Conservation (phyloP, 2,113 vertebrate genomes). For the Callionymus lyra region DNA sequence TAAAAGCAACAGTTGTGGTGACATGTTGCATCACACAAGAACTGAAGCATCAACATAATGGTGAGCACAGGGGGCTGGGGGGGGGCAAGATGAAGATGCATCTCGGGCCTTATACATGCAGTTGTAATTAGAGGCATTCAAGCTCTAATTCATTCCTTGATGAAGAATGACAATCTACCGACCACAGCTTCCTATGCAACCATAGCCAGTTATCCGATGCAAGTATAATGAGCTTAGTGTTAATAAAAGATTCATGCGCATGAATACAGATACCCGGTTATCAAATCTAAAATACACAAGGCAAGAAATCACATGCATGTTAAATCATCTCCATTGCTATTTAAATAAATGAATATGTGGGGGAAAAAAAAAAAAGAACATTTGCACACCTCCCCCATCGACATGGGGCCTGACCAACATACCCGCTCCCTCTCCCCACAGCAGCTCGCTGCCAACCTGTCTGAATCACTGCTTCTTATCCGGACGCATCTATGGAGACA, state of each 20-base stretch:
- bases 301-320: background rate
- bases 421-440: slow-evolving; percentile 10
- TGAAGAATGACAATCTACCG: slow-evolving; percentile 23
- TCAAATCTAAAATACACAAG: slow-evolving; percentile 1
- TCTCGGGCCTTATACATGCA: slow-evolving; percentile 6
- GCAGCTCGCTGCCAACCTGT: slow-evolving; percentile 27
- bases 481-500: background rate
- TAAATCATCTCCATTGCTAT: slow-evolving; percentile 4
- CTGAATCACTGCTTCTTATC: slow-evolving; percentile 6
- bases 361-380: background rate
- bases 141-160: slow-evolving; percentile 14
- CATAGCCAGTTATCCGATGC: slow-evolving; percentile 3
- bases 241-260: slow-evolving; percentile 26
- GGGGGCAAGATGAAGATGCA: slow-evolving; percentile 9
- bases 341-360: slow-evolving; percentile 7
- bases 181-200: slow-evolving; percentile 14
- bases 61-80: too few species aligned
- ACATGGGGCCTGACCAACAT: slow-evolving; percentile 13
- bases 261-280: slow-evolving; percentile 7
- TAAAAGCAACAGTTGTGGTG: too few species aligned
- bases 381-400: slow-evolving; percentile 11
- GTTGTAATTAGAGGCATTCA: slow-evolving; percentile 20
- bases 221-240: slow-evolving; percentile 25
- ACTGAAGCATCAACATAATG: slow-evolving; percentile 3
- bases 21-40: too few species aligned